phyloP scores from a whole-genome alignment of 2,797 vertebrate species.

The Chaetophractus vellerosus region DNA sequence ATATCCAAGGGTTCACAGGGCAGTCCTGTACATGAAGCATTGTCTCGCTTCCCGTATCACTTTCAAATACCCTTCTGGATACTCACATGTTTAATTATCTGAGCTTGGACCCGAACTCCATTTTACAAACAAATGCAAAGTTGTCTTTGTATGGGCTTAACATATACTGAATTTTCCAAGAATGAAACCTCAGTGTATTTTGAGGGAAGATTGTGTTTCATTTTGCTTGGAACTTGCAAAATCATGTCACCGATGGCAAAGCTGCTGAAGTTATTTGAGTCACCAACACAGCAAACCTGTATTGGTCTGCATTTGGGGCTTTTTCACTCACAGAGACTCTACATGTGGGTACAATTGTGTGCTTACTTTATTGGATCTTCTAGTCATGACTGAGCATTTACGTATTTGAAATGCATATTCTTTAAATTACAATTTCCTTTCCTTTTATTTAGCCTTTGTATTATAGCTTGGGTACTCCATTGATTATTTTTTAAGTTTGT shows the following conservation, averaged over 20 bases:
- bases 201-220: not conserved
- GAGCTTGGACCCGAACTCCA: not conserved
- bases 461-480: not conserved
- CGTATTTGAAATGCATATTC: not conserved
- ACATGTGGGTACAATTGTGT: not conserved
- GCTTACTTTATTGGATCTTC: not conserved
- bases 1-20: not conserved
- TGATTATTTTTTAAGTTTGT: not conserved
- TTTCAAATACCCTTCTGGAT: not conserved
- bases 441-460: not conserved
- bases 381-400: not conserved
- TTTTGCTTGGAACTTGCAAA: conserved; percentile 29
- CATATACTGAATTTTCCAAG: not conserved
- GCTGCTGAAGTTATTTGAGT: not conserved
- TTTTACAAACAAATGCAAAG: conserved; percentile 12
- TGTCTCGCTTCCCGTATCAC: not conserved
- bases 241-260: not conserved
- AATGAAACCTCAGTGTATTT: not conserved
- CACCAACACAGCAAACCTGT: not conserved
- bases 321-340: not conserved
- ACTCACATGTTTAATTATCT: not conserved
- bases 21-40: not conserved
- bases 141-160: conserved; percentile 46
- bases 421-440: not conserved
- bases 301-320: not conserved